Evolutionary conservation across 2,888 invertebrate genomes (phyloP).

Genomic region (Eutolmus rufibarbis): DNA sequence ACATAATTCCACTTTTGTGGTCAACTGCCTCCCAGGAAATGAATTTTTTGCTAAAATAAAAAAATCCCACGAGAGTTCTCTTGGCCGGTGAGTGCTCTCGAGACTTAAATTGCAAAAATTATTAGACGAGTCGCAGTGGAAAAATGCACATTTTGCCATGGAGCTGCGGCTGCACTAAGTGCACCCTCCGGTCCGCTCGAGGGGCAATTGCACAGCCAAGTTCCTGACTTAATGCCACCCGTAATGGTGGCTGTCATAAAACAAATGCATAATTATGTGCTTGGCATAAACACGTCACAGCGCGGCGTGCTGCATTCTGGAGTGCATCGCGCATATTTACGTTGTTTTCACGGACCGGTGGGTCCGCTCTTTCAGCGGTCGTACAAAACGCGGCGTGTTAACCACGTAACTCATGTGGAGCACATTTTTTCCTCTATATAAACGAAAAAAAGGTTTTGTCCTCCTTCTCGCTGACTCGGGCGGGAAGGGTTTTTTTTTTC

Average conservation of each 20-base stretch:
- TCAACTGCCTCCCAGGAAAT: neutral
- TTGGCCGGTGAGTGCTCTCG: neutral
- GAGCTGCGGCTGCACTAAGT: neutral
- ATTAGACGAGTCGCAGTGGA: slow-evolving; percentile 17
- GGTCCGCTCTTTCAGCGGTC: neutral
- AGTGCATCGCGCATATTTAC: slow-evolving; percentile 13
- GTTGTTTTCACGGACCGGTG: slow-evolving; percentile 40
- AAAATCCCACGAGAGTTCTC: neutral
- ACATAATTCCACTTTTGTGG: neutral
- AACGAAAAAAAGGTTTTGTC: neutral
- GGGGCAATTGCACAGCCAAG: neutral
- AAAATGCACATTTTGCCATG: slow-evolving; percentile 30
- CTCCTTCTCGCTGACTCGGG: neutral
- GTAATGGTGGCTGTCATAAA: slow-evolving; percentile 39
- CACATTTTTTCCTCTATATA: neutral
- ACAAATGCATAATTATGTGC: slow-evolving; percentile 44
- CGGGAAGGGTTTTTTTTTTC: neutral
- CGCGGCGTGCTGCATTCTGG: slow-evolving; percentile 20
- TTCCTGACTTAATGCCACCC: slow-evolving; percentile 33
- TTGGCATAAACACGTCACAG: slow-evolving; percentile 42
- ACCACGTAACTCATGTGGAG: slow-evolving; percentile 28
- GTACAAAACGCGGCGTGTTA: slow-evolving; percentile 20
- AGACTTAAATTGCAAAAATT: neutral
- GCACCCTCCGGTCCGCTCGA: neutral
- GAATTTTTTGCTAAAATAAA: neutral